phyloP scores from a whole-genome alignment of 2,113 vertebrate species.

The Dasyornis broadbenti region DNA sequence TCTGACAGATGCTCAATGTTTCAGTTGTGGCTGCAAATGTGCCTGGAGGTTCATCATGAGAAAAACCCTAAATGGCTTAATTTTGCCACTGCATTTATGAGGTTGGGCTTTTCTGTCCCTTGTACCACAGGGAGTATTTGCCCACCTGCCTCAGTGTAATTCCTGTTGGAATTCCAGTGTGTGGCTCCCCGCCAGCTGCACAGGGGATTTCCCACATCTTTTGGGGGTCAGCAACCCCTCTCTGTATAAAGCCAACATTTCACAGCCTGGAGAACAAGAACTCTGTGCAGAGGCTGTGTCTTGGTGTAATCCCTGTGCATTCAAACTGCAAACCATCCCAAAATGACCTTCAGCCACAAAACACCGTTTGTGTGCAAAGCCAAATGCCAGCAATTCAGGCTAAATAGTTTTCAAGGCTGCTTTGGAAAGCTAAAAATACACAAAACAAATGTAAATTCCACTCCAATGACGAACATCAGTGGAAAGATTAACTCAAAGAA shows the following conservation, averaged over 20 bases:
- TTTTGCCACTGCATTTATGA: not conserved
- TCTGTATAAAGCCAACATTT: not conserved
- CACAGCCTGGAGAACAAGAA: not conserved
- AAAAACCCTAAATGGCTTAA: not conserved
- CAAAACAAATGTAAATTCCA: conserved; percentile 53
- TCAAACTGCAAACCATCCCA: not conserved
- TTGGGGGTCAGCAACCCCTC: not conserved
- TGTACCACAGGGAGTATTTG: not conserved
- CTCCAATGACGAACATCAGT: not conserved
- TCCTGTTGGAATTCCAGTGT: not conserved
- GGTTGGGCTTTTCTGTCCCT: not conserved
- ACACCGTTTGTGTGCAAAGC: accelerated
- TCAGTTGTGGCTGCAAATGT: not conserved
- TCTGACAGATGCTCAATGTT: not conserved
- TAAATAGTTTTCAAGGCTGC: conserved; percentile 47
- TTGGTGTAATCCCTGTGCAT: not conserved
- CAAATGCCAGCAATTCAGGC: not conserved
- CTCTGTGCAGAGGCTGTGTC: not conserved
- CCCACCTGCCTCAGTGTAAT: not conserved
- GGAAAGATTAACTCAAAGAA: conserved; percentile 29
- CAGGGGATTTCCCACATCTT: not conserved
- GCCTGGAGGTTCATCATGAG: not conserved
- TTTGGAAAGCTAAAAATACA: conserved; percentile 54
- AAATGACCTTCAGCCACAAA: not conserved
- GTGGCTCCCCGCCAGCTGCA: not conserved